Evolutionary conservation across 2,113 vertebrate species (phyloP).

Genomic region (Cyanoliseus patagonus): DNA sequence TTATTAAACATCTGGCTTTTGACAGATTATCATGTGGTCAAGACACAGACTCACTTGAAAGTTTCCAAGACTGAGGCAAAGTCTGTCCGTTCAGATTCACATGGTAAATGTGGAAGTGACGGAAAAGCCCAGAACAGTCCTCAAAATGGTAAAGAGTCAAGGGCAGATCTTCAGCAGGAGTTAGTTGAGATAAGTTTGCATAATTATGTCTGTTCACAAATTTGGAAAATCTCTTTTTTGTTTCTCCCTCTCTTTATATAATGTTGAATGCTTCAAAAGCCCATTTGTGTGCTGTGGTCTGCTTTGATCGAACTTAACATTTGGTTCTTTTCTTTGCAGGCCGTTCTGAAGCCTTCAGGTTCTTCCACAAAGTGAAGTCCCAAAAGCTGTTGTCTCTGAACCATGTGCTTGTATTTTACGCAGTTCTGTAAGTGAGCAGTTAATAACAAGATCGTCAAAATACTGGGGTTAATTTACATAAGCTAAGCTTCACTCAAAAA

Average conservation of each 20-base stretch:
- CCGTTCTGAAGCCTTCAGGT: constrained; percentile 44
- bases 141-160: constrained; percentile 70
- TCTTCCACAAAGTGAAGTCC: constrained; percentile 67
- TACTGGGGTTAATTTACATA: not conserved
- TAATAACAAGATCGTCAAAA: not conserved
- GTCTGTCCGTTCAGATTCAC: constrained; percentile 71
- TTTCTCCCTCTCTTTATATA: not conserved
- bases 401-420: constrained; percentile 84
- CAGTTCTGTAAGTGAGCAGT: constrained; percentile 84
- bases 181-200: not conserved
- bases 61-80: constrained; percentile 76
- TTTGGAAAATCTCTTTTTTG: not conserved
- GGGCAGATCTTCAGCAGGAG: not conserved
- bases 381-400: constrained; percentile 79
- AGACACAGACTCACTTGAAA: constrained; percentile 80
- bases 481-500: not conserved
- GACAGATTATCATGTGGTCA: constrained; percentile 74
- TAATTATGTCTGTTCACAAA: not conserved
- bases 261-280: not conserved
- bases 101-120: constrained; percentile 66
- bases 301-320: not conserved
- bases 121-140: constrained; percentile 71
- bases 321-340: constrained; percentile 55
- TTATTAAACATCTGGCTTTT: constrained; percentile 48
- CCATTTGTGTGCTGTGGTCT: not conserved